These are phyloP conservation scores for Antheraea mylitta DNA, from an alignment of 1,140 invertebrate species.

Conservation along the genomic window DNA sequence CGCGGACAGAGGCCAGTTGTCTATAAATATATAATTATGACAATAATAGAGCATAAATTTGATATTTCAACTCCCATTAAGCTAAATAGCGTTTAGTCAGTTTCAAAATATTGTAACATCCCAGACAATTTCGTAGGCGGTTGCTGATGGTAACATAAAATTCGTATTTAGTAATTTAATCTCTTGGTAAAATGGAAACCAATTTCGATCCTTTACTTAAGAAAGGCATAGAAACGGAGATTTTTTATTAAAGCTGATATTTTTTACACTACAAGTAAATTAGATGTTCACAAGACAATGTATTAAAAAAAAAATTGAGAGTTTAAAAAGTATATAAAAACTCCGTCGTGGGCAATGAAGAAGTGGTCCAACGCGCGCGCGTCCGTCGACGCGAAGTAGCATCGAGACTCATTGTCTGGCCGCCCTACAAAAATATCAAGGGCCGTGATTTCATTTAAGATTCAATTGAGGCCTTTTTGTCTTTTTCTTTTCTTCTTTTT, in stretches of 20 bases:
- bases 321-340: conserved; percentile 12
- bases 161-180: too few species aligned
- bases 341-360: conserved; percentile 1
- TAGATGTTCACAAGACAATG: conserved; percentile 2
- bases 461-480: conserved; percentile 20
- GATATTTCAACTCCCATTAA: too few species aligned
- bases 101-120: too few species aligned
- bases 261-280: conserved; percentile 11
- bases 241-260: background rate
- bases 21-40: too few species aligned
- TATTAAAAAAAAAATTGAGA: conserved; percentile 8
- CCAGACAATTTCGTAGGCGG: too few species aligned
- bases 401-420: conserved; percentile 13
- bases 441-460: conserved; percentile 22
- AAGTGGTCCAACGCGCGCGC: background rate
- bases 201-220: background rate
- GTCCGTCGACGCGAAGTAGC: background rate
- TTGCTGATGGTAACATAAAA: too few species aligned
- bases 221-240: background rate
- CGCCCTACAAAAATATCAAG: conserved; percentile 21
- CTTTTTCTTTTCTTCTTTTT: conserved; percentile 14
- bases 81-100: too few species aligned
- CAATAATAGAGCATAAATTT: too few species aligned
- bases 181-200: too few species aligned
- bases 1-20: too few species aligned